phyloP scores from a whole-genome alignment of 2,113 vertebrate species.

The Hipposideros armiger region DNA sequence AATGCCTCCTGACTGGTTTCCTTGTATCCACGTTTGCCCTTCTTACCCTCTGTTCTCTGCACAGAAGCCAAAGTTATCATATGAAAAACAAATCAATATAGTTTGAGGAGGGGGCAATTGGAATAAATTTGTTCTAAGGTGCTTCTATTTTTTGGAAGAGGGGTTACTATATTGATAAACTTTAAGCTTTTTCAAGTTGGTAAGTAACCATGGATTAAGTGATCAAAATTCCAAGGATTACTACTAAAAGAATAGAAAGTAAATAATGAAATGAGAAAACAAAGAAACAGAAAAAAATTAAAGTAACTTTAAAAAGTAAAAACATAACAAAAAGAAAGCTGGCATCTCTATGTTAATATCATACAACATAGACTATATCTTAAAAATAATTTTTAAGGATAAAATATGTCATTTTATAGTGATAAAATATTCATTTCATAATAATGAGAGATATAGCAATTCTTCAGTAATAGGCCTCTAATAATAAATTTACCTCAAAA shows the following conservation, averaged over 20 bases:
- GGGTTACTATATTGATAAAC: background rate
- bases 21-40: background rate
- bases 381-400: background rate
- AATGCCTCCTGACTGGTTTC: background rate
- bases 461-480: background rate
- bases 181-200: slow-evolving; percentile 8
- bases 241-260: background rate
- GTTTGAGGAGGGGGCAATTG: background rate
- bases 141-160: background rate
- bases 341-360: background rate
- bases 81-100: background rate
- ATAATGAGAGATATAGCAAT: background rate
- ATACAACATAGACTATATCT: background rate
- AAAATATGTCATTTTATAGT: background rate
- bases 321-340: background rate
- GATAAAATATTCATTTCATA: background rate
- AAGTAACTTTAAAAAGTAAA: background rate
- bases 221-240: background rate
- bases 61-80: slow-evolving; percentile 2
- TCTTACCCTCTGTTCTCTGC: background rate
- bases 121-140: background rate
- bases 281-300: background rate
- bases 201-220: background rate
- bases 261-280: background rate
- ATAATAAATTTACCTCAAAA: background rate